Evolutionary conservation across 2,113 vertebrate genomes (phyloP).

Genomic region (Muntiacus muntjak): DNA sequence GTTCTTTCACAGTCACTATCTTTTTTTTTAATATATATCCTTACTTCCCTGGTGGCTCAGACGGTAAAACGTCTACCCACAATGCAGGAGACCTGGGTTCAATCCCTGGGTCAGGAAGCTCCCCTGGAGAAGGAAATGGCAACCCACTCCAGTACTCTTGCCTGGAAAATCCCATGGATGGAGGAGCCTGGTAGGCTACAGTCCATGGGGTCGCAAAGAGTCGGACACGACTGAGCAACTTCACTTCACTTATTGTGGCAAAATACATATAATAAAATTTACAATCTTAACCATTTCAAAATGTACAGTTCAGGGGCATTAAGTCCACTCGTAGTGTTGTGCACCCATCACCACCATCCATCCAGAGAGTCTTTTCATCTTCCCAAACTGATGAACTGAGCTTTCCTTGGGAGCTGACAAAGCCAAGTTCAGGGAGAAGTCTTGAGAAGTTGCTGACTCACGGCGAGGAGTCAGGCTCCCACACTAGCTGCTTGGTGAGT

Average conservation of each 20-base stretch:
- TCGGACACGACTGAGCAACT: too few species aligned
- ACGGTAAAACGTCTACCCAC: too few species aligned
- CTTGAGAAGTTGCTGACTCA: not conserved
- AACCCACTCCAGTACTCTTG: too few species aligned
- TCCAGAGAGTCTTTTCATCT: not conserved
- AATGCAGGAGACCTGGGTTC: too few species aligned
- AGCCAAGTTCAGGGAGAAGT: not conserved
- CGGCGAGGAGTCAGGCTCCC: not conserved
- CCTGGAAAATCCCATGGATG: too few species aligned
- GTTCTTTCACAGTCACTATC: not conserved
- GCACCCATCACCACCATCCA: not conserved
- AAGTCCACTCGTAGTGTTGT: fast-evolving
- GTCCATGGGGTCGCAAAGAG: too few species aligned
- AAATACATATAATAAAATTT: not conserved
- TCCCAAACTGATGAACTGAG: not conserved
- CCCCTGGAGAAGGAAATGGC: too few species aligned
- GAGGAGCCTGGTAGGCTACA: too few species aligned
- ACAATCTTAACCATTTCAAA: not conserved
- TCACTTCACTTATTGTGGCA: not conserved
- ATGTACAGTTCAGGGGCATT: not conserved
- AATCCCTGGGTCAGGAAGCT: too few species aligned
- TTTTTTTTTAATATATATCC: not conserved
- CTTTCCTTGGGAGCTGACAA: not conserved
- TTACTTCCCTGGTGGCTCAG: not conserved
- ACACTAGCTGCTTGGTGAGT: too few species aligned